Base-by-base conservation (phyloP, 2,888 invertebrate genomes). In the Hoplodrina blanda region DNA sequence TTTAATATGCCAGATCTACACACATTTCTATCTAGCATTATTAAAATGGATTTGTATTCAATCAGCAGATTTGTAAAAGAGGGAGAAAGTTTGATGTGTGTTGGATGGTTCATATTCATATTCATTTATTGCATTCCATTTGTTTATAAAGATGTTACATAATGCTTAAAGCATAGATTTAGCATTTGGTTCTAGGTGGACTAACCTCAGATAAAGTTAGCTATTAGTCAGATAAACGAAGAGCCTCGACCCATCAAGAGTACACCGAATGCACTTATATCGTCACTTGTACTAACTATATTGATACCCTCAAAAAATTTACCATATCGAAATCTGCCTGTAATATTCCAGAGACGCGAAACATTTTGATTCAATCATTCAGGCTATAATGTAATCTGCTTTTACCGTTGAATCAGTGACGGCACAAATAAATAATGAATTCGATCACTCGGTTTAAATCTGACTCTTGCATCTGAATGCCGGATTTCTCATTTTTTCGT, bases 401-500 rank as follows among this genome's bases (percentile, higher is more conserved):
- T 20, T 30, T 60, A 17, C 25, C 8, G 17, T 53, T 37, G 62
- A 41, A 63, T 73, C 68, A 61, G 13, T 62, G 20, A 13, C 30
- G 20, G 17, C 6, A 50, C 69, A 62, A 69, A 75, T 74, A 79
- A 75, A 62, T 75, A 75, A 79, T 64, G 19, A 79, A 62, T 54
- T 41, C 44, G 19, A 49, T 41, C 41, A 41, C 13, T 69, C 50
- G 37, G 17, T 46, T 73, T 64, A 74, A 69, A 69, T 62, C 30
- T 15, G 61, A 69, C 37, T 79, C 17, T 20, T 57, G 69, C 63
- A 53, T 37, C 49, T 41, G 78, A 76, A 76, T 66, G 25, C 6
- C 20, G 49, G n/a, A 37, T 53, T 73, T 30, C 50, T 62, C 41
- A 73, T 68, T 55, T 74, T 63, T 69, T 52, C 55, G 20, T 74